These are phyloP conservation scores for Spodoptera frugiperda DNA, from an alignment of 1,140 invertebrate genomes.

Conservation along the genomic window DNA sequence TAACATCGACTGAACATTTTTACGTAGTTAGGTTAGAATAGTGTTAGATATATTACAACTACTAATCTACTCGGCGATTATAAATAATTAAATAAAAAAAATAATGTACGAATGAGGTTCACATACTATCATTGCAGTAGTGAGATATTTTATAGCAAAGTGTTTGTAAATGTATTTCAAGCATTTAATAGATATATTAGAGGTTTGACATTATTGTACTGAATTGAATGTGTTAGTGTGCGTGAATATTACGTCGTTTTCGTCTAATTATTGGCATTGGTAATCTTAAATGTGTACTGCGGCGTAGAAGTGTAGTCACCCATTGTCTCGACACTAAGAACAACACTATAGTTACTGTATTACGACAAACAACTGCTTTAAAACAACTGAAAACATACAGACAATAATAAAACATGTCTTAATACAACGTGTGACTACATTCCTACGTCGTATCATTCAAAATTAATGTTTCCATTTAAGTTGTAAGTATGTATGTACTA, in stretches of 20 bases:
- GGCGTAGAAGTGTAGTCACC: background rate
- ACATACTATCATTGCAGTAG: constrained; percentile 65
- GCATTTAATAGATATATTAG: constrained; percentile 80
- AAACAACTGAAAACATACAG: background rate
- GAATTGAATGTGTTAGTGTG: constrained; percentile 72
- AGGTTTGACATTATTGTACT: constrained; percentile 60
- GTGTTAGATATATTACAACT: constrained; percentile 59
- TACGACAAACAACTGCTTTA: too few relatives aligned
- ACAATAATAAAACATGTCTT: background rate
- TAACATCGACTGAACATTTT: constrained; percentile 85
- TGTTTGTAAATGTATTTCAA: constrained; percentile 73
- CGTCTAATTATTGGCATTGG: constrained; percentile 51
- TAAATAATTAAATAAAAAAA: constrained; percentile 55
- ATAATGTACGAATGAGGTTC: constrained; percentile 56
- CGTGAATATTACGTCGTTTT: constrained; percentile 59
- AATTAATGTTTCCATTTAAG: constrained; percentile 72
- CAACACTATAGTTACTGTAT: background rate
- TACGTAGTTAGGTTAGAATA: constrained; percentile 79
- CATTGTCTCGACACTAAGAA: background rate
- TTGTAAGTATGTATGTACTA: constrained; percentile 49
- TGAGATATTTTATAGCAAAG: constrained; percentile 68
- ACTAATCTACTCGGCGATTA: constrained; percentile 62
- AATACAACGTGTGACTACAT: background rate
- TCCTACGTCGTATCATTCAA: constrained; percentile 47
- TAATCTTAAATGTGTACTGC: constrained; percentile 26